These are phyloP conservation scores for Ips typographus DNA, from an alignment of 1,140 invertebrate genomes.

Conservation along the genomic window DNA sequence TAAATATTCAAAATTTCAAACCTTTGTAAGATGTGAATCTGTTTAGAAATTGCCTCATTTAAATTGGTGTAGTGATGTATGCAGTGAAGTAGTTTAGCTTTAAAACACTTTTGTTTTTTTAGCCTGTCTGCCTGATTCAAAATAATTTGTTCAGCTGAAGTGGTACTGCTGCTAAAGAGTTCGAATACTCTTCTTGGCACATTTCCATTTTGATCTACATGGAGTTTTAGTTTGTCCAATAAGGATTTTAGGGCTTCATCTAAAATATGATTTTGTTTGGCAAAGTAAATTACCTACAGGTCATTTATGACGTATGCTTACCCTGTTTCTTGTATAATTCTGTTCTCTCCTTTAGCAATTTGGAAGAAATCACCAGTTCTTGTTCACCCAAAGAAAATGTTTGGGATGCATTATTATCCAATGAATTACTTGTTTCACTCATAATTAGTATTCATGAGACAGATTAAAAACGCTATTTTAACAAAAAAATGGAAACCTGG, in stretches of 20 bases:
- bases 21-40: slow-evolving; percentile 36
- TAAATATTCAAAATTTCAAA: slow-evolving; percentile 23
- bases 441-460: too few species aligned
- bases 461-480: too few species aligned
- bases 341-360: slow-evolving; percentile 30
- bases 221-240: slow-evolving; percentile 35
- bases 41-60: slow-evolving; percentile 38
- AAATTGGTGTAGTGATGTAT: slow-evolving; percentile 40
- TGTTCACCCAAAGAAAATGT: background rate
- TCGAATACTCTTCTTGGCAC: too few species aligned
- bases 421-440: too few species aligned
- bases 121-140: slow-evolving; percentile 35
- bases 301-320: slow-evolving; percentile 14
- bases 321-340: slow-evolving; percentile 40
- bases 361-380: background rate
- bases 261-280: slow-evolving; percentile 17
- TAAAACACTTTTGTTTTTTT: slow-evolving; percentile 38
- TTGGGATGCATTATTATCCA: background rate
- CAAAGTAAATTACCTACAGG: background rate
- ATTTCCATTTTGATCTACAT: slow-evolving; percentile 15
- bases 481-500: too few species aligned
- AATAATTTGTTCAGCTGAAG: background rate
- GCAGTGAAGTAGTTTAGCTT: slow-evolving; percentile 41
- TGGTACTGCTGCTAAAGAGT: too few species aligned
- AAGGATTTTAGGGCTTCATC: slow-evolving; percentile 34